Conservation (phyloP, 1,140 invertebrate genomes). For the Philopotamus ludificatus region DNA sequence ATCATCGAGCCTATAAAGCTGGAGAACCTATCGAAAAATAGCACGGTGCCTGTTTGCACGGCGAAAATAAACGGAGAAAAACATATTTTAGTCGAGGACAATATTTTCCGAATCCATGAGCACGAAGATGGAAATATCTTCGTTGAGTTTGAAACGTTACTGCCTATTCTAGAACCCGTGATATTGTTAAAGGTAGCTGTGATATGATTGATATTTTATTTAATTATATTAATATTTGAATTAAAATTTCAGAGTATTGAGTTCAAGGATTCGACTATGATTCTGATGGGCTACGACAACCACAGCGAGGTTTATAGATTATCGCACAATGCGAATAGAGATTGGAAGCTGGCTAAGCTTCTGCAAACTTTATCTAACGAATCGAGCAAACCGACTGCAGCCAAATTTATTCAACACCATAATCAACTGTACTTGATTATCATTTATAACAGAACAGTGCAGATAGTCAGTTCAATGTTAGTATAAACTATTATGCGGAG, state of each 20-base stretch:
- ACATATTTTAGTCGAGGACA: slow-evolving; percentile 32
- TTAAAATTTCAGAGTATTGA: slow-evolving; percentile 6
- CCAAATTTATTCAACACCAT: slow-evolving; percentile 25
- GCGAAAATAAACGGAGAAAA: slow-evolving; percentile 21
- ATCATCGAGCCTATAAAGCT: slow-evolving; percentile 1
- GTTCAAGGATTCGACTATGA: background rate
- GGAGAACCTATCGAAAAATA: slow-evolving; percentile 3
- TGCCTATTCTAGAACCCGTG: slow-evolving; percentile 23
- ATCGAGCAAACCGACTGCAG: slow-evolving; percentile 16
- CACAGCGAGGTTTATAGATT: slow-evolving; percentile 6
- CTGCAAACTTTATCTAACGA: slow-evolving; percentile 26
- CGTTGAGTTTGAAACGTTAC: slow-evolving; percentile 26
- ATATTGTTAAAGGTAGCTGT: no score
- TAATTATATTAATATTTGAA: slow-evolving; percentile 2
- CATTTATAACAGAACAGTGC: slow-evolving; percentile 25
- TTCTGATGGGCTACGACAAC: slow-evolving; percentile 8
- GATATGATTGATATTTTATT: background rate
- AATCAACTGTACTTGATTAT: slow-evolving; percentile 29
- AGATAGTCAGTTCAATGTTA: slow-evolving; percentile 31
- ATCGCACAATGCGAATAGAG: background rate
- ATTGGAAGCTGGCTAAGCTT: slow-evolving; percentile 12
- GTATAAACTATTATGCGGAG: no score
- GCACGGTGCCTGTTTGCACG: background rate
- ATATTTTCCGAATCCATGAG: slow-evolving; percentile 31
- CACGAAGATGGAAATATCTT: slow-evolving; percentile 32